Conservation (phyloP, 2,888 invertebrate genomes). For the Sylvicola fuscatus region DNA sequence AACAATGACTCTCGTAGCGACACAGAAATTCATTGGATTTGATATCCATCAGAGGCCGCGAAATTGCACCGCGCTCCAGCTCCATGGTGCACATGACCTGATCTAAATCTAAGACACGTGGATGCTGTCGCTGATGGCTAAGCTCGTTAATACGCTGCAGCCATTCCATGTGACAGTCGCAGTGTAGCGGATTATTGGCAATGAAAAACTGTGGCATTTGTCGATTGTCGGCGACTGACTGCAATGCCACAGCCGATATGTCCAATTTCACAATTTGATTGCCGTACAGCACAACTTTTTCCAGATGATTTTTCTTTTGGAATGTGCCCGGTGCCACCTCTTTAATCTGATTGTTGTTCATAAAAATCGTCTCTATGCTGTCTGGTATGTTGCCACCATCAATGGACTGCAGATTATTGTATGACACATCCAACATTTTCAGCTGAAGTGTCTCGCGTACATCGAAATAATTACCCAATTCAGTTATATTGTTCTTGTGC, state of each 20-base stretch:
- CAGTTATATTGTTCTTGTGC: conserved; percentile 57
- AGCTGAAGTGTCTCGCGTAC: conserved; percentile 40
- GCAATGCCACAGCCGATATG: conserved; percentile 46
- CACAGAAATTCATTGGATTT: conserved; percentile 61
- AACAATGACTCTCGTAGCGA: conserved; percentile 63
- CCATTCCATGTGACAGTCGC: conserved; percentile 81
- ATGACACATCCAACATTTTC: conserved; percentile 58
- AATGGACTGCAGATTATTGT: conserved; percentile 46
- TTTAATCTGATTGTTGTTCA: conserved; percentile 54
- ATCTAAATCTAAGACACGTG: conserved; percentile 60
- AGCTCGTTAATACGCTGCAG: conserved; percentile 57
- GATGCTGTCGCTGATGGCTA: conserved; percentile 48
- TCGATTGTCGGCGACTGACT: conserved; percentile 16
- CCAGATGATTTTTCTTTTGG: conserved; percentile 43
- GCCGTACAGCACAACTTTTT: conserved; percentile 54
- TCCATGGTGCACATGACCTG: conserved; percentile 56
- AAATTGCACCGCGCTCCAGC: conserved; percentile 31
- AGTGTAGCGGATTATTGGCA: conserved; percentile 63
- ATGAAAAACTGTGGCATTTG: conserved; percentile 61
- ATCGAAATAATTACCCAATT: conserved; percentile 51
- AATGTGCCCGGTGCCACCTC: conserved; percentile 50
- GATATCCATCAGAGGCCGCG: conserved; percentile 38
- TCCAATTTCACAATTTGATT: conserved; percentile 54
- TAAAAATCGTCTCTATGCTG: conserved; percentile 45
- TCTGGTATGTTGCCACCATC: conserved; percentile 49